These are phyloP conservation scores for Cosmia trapezina DNA, from an alignment of 2,888 invertebrate species.

Conservation along the genomic window DNA sequence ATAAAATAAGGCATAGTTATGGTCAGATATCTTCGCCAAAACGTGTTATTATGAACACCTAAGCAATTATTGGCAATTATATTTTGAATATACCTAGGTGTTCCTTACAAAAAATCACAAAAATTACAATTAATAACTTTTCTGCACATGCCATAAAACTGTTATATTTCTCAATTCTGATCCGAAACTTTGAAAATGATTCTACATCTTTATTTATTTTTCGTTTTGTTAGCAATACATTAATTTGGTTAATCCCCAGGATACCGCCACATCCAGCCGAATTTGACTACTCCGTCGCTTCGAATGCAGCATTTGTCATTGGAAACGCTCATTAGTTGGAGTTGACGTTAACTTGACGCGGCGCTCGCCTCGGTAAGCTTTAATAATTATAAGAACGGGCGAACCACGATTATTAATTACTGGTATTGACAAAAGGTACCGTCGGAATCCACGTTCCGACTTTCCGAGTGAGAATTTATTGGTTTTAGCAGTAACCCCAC, in stretches of 20 bases:
- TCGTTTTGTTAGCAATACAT: slow-evolving; percentile 29
- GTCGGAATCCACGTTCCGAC: slow-evolving; percentile 75
- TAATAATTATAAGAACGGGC: slow-evolving; percentile 86
- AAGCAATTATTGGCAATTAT: slow-evolving; percentile 34
- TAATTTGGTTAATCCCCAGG: slow-evolving; percentile 50
- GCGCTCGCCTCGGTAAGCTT: slow-evolving; percentile 83
- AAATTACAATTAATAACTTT: background rate
- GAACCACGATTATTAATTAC: slow-evolving; percentile 85
- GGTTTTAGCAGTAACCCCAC: slow-evolving; percentile 68
- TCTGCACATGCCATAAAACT: background rate
- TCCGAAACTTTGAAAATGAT: background rate
- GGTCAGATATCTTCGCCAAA: slow-evolving; percentile 27
- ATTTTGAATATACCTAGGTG: background rate
- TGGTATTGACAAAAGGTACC: slow-evolving; percentile 85
- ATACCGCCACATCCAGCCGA: slow-evolving; percentile 74
- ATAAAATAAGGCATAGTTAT: slow-evolving; percentile 42
- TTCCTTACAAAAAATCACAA: background rate
- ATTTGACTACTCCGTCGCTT: slow-evolving; percentile 74
- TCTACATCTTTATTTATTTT: background rate
- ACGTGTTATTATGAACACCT: slow-evolving; percentile 26
- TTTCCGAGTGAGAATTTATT: slow-evolving; percentile 73
- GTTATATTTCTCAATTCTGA: background rate
- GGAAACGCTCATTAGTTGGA: slow-evolving; percentile 86
- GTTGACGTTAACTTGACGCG: slow-evolving; percentile 88
- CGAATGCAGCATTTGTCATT: slow-evolving; percentile 87